Evolutionary conservation across 2,797 vertebrate genomes (phyloP).

Genomic region (Clarias laeviceps): DNA sequence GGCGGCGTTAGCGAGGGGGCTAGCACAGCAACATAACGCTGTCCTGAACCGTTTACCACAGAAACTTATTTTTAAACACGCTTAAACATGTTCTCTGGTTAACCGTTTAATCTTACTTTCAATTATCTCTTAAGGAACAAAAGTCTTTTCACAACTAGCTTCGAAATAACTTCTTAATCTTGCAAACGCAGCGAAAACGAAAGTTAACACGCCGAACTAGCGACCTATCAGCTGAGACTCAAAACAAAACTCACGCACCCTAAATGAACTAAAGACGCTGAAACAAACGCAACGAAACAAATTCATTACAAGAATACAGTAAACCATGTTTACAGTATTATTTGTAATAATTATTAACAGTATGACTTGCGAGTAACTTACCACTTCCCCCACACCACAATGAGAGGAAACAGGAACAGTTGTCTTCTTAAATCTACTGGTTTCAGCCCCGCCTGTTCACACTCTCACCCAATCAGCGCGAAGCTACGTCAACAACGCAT

Average conservation of each 20-base stretch:
- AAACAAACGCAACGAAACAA: too few relatives aligned
- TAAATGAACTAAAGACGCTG: neutral
- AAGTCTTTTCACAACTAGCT: too few relatives aligned
- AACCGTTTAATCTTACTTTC: too few relatives aligned
- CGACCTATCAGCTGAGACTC: too few relatives aligned
- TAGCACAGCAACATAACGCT: neutral
- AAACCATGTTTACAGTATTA: neutral
- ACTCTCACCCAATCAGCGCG: slow-evolving; percentile 5
- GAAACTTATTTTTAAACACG: neutral
- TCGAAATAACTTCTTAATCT: neutral
- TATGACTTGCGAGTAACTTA: neutral
- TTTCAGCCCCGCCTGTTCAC: slow-evolving; percentile 11
- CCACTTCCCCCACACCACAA: slow-evolving; percentile 26
- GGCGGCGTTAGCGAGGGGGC: neutral
- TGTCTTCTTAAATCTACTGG: slow-evolving; percentile 23
- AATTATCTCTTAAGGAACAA: neutral
- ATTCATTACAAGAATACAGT: neutral
- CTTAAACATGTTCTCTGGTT: neutral
- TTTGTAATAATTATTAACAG: too few relatives aligned
- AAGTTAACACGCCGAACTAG: neutral
- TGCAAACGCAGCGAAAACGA: neutral
- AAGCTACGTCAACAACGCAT: neutral
- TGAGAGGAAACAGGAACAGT: slow-evolving; percentile 10
- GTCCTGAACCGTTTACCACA: accelerated
- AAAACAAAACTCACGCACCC: neutral